Evolutionary conservation across 2,888 invertebrate genomes (phyloP), one percentile per base, ranked within the genome.

Genomic region (Halictus ligatus): DNA sequence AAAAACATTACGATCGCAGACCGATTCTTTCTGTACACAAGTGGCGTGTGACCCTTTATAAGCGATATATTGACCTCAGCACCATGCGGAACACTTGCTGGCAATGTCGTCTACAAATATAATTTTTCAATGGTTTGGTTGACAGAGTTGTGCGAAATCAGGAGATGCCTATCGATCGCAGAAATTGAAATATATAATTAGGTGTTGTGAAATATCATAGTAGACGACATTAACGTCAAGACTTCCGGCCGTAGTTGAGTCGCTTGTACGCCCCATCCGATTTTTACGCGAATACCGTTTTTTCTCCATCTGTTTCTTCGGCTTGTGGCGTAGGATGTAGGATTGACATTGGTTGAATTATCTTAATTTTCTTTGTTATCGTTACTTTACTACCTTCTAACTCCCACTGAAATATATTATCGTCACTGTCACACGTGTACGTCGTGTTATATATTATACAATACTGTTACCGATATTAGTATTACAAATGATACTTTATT

Each of bases 291-390:
- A 80, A 85, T 89, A 88, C 88, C 88, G 85, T 91, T 89, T 86
- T 89, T 78, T 83, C 79, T 92, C 90, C 91, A 92, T 91, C 86
- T 91, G 87, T 93, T 93, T 93, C 90, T 93, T 92, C 92, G 91
- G 92, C 93, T 94, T 94, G 91, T 93, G 93, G 92, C 92, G 93
- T 94, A 94, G 94, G 93, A 92, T 85, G 93, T 94, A 94, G 92
- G 93, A 87, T 87, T 92, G 91, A 91, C 88, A 92, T 91, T 92
- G 89, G 85, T 91, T 90, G 88, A 90, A 92, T 93, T 90, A 92
- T 60, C 90, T 91, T 91, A 74, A 90, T 90, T 88, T 78, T 85
- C 79, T 86, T 82, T 85, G 77, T 89, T 85, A 87, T 87, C 86
- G 88, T 87, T 74, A 78, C 76, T 82, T 87, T 88, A 79, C 74